These are phyloP conservation scores for Falco rusticolus DNA, from an alignment of 2,797 vertebrate species.

Conservation along the genomic window DNA sequence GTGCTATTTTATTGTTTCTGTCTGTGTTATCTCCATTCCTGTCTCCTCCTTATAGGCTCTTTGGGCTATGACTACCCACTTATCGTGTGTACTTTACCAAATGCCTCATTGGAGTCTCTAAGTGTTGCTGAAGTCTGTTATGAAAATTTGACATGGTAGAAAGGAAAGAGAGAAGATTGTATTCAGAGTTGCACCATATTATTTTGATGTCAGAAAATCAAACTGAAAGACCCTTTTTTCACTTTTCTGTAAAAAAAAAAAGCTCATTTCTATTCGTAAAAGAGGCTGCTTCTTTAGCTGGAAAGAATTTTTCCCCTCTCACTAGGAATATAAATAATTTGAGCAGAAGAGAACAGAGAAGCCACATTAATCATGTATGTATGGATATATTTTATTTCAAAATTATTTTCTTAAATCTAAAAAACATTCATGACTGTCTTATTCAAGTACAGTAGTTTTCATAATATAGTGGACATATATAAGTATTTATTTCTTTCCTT, in stretches of 20 bases:
- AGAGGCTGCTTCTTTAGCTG: constrained; percentile 68
- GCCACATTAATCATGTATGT: constrained; percentile 66
- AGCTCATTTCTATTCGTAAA: constrained; percentile 62
- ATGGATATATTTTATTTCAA: constrained; percentile 65
- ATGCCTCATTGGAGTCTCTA: neutral
- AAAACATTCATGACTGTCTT: constrained; percentile 67
- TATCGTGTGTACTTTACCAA: neutral
- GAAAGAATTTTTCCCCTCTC: constrained; percentile 54
- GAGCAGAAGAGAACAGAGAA: constrained; percentile 66
- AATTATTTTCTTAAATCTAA: constrained; percentile 73
- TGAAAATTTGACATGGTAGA: neutral
- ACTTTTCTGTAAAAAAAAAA: neutral
- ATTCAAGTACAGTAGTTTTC: constrained; percentile 57
- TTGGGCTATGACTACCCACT: neutral
- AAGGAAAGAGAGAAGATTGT: constrained; percentile 11
- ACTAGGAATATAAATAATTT: constrained; percentile 72
- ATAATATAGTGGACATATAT: constrained; percentile 57
- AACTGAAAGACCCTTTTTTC: constrained; percentile 38
- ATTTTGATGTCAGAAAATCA: constrained; percentile 31
- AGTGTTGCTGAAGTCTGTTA: neutral
- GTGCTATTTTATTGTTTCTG: neutral
- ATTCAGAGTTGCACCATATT: constrained; percentile 8
- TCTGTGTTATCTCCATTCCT: neutral
- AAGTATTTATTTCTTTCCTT: constrained; percentile 72
- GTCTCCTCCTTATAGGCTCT: neutral